Conservation (phyloP, 2,113 vertebrate genomes). For the Alouatta palliata region DNA sequence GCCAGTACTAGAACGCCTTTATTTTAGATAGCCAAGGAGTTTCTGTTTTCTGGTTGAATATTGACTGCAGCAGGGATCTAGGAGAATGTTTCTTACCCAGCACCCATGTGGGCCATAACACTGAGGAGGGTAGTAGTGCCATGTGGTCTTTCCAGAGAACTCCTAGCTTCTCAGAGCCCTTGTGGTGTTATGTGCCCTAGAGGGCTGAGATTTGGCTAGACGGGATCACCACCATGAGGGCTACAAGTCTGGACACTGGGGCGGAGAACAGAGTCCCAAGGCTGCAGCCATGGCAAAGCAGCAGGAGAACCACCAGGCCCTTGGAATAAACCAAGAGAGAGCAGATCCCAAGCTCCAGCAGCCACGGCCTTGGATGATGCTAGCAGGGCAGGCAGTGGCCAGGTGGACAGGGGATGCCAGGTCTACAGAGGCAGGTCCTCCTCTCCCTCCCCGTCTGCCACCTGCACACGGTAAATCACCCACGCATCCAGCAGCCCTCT, state of each 20-base stretch:
- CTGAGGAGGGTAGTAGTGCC: not conserved
- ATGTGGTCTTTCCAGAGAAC: not conserved
- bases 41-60: not conserved
- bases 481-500: not conserved
- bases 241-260: not conserved
- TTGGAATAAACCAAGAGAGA: not conserved
- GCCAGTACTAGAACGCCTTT: not conserved
- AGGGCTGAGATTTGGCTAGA: not conserved
- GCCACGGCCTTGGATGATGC: not conserved
- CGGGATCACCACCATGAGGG: not conserved
- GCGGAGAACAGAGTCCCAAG: not conserved
- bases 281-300: not conserved
- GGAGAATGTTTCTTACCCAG: not conserved
- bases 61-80: not conserved
- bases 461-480: not conserved
- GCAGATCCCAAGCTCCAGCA: not conserved
- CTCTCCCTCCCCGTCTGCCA: not conserved
- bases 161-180: not conserved
- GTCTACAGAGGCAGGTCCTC: not conserved
- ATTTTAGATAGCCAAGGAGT: too few species aligned
- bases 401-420: not conserved
- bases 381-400: not conserved
- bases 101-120: fast-evolving
- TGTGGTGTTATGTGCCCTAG: not conserved
- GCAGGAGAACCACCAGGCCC: not conserved